Conservation (phyloP, 2,888 invertebrate genomes). For the Scelioninae gen. 2 region DNA sequence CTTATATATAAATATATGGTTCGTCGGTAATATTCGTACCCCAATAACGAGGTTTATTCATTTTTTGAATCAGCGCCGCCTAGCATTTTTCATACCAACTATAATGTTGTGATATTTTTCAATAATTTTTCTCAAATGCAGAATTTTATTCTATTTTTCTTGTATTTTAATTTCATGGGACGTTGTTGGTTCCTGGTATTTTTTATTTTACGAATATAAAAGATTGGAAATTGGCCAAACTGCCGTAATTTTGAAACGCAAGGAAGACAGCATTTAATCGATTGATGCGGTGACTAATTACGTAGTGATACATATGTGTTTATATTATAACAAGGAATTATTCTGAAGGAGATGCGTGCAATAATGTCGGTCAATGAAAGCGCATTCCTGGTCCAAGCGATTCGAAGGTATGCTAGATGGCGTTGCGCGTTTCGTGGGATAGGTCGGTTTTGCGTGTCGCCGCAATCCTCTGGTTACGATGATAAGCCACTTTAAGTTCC, state of each 20-base stretch:
- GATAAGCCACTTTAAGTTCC: slow-evolving; percentile 54
- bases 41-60: too few relatives aligned
- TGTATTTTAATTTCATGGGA: too few relatives aligned
- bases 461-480: slow-evolving; percentile 44
- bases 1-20: too few relatives aligned
- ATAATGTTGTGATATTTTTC: too few relatives aligned
- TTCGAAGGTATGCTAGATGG: slow-evolving; percentile 32
- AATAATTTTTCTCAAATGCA: too few relatives aligned
- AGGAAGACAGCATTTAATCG: background rate
- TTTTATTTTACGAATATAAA: too few relatives aligned
- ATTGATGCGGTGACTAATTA: background rate
- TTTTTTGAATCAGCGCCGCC: too few relatives aligned
- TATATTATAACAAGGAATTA: slow-evolving; percentile 26
- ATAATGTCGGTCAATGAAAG: slow-evolving; percentile 47
- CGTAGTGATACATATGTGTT: background rate
- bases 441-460: slow-evolving; percentile 43
- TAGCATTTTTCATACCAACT: too few relatives aligned
- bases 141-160: too few relatives aligned
- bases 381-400: slow-evolving; percentile 42
- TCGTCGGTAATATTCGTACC: too few relatives aligned
- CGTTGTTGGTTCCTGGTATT: too few relatives aligned
- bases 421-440: slow-evolving; percentile 25
- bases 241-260: background rate
- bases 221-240: background rate
- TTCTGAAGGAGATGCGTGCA: slow-evolving; percentile 33